Percentiles rank a stretch among this genome's conserved stretches.
These are phyloP conservation scores for Lucilia sericata DNA, from an alignment of 1,140 invertebrate species.

Conservation along the genomic window DNA sequence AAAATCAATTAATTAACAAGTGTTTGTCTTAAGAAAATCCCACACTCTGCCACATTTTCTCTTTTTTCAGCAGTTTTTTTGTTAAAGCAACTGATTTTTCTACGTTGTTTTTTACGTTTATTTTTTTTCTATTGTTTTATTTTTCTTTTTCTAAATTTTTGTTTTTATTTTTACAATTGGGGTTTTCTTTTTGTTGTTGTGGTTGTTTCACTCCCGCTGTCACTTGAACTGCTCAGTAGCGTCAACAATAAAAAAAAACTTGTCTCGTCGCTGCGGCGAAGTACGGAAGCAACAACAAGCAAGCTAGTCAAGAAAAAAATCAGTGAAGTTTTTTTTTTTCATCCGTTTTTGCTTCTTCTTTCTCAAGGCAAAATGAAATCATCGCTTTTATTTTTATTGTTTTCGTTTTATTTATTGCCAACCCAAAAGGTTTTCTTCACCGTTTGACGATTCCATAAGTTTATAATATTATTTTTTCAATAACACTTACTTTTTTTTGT, in stretches of 20 bases:
- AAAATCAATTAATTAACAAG: conserved; percentile 44
- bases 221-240: neutral
- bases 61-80: conserved; percentile 5
- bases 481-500: conserved; percentile 13
- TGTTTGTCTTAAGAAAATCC: conserved; percentile 37
- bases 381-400: conserved; percentile 30
- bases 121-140: conserved; percentile 10
- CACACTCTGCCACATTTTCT: conserved; percentile 33
- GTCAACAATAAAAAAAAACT: neutral
- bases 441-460: neutral
- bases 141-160: conserved; percentile 23
- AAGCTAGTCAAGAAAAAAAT: conserved; percentile 14
- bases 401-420: neutral
- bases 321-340: neutral
- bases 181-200: conserved; percentile 7
- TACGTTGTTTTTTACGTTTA: neutral
- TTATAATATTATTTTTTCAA: neutral
- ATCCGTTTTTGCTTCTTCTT: conserved; percentile 32
- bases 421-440: too few relatives aligned
- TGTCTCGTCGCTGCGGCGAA: conserved; percentile 12
- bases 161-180: conserved; percentile 9
- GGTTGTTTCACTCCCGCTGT: conserved; percentile 33
- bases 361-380: conserved; percentile 48
- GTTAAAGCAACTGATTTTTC: conserved; percentile 22
- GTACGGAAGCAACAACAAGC: conserved; percentile 16